phyloP scores from a whole-genome alignment of 2,888 invertebrate genomes.

The Schrankia costaestrigalis region DNA sequence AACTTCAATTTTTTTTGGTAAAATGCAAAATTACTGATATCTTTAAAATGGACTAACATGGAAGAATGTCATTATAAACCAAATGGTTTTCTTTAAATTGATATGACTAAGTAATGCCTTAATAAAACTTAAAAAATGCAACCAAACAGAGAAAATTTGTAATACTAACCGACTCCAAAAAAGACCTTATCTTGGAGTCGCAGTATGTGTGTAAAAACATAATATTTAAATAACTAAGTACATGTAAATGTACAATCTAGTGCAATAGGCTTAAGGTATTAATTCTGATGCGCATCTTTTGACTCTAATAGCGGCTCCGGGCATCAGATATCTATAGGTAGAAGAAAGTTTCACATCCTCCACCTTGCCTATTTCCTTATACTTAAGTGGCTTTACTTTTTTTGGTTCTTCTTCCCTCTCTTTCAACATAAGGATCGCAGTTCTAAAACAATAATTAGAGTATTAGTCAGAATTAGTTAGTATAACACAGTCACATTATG shows the following conservation, averaged over 20 bases:
- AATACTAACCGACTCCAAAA: too few species aligned
- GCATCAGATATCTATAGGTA: slow-evolving; percentile 19
- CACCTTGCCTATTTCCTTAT: slow-evolving; percentile 47
- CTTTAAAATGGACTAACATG: too few species aligned
- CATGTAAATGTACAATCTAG: too few species aligned
- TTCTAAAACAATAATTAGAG: slow-evolving; percentile 55
- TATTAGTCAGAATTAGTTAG: too few species aligned
- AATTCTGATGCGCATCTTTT: slow-evolving; percentile 49
- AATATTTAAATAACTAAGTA: not conserved
- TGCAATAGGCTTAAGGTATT: slow-evolving; percentile 15
- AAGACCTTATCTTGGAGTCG: not conserved
- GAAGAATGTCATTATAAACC: too few species aligned
- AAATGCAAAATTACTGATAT: too few species aligned
- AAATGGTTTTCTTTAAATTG: too few species aligned
- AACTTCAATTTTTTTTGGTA: too few species aligned
- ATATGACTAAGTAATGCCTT: too few species aligned
- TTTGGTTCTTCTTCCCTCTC: slow-evolving; percentile 31
- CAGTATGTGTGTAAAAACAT: not conserved
- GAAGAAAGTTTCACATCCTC: slow-evolving; percentile 45
- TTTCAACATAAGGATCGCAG: slow-evolving; percentile 46
- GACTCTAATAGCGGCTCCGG: slow-evolving; percentile 59
- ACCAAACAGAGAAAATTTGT: too few species aligned
- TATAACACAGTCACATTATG: too few species aligned
- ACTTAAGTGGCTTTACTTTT: slow-evolving; percentile 35
- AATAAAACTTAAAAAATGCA: too few species aligned